phyloP scores from a whole-genome alignment of 2,113 vertebrate genomes.

The Sakesphorus luctuosus region DNA sequence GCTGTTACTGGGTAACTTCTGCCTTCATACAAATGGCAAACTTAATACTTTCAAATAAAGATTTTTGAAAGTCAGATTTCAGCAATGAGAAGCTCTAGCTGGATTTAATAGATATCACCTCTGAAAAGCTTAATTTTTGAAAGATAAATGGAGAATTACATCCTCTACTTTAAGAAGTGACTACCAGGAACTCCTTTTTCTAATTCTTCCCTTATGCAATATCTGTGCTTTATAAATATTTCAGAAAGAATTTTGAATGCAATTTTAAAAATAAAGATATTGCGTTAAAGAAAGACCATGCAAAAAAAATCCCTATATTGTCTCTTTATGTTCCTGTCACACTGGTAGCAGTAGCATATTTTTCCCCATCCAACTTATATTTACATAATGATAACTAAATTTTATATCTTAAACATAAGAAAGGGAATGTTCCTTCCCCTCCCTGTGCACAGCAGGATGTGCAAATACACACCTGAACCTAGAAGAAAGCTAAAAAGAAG shows the following conservation, averaged over 20 bases:
- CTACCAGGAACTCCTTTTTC: background rate
- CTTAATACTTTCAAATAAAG: background rate
- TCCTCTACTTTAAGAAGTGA: background rate
- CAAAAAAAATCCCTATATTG: background rate
- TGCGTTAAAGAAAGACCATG: background rate
- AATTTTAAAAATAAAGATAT: constrained; percentile 16
- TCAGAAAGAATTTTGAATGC: background rate
- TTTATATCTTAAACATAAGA: background rate
- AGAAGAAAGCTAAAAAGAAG: background rate
- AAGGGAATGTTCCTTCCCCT: background rate
- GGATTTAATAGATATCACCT: background rate
- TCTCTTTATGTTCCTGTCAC: constrained; percentile 20
- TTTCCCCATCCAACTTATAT: background rate
- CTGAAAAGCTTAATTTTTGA: background rate
- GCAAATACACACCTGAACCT: background rate
- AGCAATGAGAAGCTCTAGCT: background rate
- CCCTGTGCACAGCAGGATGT: background rate
- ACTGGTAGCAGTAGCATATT: background rate
- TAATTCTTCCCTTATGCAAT: background rate
- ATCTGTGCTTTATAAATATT: constrained; percentile 48
- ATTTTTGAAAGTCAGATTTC: background rate
- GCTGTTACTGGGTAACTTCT: background rate
- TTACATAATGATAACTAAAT: background rate
- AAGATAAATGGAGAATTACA: background rate
- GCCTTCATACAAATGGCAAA: background rate